phyloP scores from a whole-genome alignment of 2,888 invertebrate genomes.

The Coremacera marginata region DNA sequence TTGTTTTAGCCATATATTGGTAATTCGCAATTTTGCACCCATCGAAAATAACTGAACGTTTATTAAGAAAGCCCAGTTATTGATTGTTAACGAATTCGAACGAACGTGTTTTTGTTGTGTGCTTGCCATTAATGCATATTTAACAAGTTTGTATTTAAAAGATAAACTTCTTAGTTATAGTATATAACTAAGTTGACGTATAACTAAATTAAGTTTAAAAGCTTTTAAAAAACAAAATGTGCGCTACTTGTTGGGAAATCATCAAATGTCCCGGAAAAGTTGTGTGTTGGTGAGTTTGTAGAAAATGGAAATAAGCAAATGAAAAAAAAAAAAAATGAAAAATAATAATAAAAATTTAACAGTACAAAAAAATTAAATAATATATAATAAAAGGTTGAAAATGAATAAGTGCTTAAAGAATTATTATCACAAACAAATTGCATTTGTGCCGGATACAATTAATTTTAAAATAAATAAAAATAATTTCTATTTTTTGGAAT shows the following conservation, averaged over 20 bases:
- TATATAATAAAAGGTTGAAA: too few relatives aligned
- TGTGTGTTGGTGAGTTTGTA: conserved; percentile 61
- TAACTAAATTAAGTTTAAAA: background rate
- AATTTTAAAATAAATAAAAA: too few relatives aligned
- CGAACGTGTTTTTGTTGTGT: conserved; percentile 10
- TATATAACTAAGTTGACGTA: background rate
- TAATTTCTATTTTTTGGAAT: too few relatives aligned
- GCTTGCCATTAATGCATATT: background rate
- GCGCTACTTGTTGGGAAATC: conserved; percentile 61
- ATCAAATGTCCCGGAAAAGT: conserved; percentile 65
- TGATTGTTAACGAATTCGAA: conserved; percentile 20
- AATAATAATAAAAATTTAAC: too few relatives aligned
- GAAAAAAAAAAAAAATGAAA: background rate
- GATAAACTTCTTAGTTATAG: background rate
- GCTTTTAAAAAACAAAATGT: conserved; percentile 53
- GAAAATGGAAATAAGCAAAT: background rate
- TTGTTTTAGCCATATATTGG: background rate
- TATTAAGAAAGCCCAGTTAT: conserved; percentile 21
- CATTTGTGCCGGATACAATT: too few relatives aligned
- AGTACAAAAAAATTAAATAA: too few relatives aligned
- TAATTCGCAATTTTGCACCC: conserved; percentile 7
- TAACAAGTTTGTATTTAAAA: background rate
- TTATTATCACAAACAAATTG: too few relatives aligned
- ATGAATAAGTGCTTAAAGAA: too few relatives aligned
- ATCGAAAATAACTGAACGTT: background rate